Evolutionary conservation across 2,888 invertebrate species (phyloP), one percentile per base, ranked within the genome.

Genomic region (Osmoderma eremita): DNA sequence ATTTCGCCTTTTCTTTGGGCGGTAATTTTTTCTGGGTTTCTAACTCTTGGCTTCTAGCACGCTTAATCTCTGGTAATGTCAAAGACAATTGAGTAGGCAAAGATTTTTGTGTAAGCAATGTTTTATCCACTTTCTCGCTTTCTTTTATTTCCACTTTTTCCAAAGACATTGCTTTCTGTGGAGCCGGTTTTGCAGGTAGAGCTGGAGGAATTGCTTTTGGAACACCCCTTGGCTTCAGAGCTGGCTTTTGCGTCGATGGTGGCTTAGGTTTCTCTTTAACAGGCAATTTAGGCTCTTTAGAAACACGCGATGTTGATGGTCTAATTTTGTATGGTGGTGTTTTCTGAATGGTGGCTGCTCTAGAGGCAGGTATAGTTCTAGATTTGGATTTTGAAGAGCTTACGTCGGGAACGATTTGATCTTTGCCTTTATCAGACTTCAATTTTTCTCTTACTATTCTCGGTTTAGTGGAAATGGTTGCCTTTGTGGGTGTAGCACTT

Each of bases 1-100:
- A 90, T 74, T 88, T 88, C 0, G 90, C 89, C 70, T 89, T 89
- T 78, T 90, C 90, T 77, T 88, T 89, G 58, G 85, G 83, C 24
- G 77, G 81, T 82, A 80, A 85, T 54, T 83, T 81, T 10, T 78
- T 78, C 48, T 68, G 65, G 77, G 85, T 83, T 73, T 88, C 88
- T 13, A 86, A 77, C 83, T 90, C 86, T 79, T 88, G 87, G 72
- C 87, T 87, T 75, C 88, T 87, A 5, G 88, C 85, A 69, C 87
- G 83, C 63, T 85, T 86, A 70, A 88, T 85, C 73, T 82, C 81
- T 0, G 78, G 79, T 45, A 79, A 67, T 41, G 73, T 71, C 30
- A 79, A 70, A 3, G 78, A 75, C 8, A 72, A 69, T 58, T 76
- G 73, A 3, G 75, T 73, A 8, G 78, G 76, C 51, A 78, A 65